Conservation (phyloP, 2,797 vertebrate genomes). For the Squalus acanthias region DNA sequence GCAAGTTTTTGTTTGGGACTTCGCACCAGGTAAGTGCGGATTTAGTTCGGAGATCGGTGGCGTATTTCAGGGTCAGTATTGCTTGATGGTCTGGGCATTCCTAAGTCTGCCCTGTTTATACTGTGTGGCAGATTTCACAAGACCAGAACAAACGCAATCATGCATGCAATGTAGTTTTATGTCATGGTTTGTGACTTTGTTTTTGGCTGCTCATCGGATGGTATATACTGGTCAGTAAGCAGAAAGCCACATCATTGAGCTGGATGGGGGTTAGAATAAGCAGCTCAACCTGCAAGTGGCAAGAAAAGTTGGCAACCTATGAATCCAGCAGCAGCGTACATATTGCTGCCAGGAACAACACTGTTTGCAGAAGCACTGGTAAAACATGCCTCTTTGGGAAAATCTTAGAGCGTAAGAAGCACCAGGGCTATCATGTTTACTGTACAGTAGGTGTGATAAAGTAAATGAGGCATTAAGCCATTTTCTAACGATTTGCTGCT, state of each 20-base stretch:
- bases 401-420: background rate
- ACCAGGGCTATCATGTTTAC: background rate
- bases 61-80: background rate
- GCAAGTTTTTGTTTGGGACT: no score
- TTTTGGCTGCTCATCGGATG: background rate
- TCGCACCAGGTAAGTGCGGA: no score
- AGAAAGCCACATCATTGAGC: background rate
- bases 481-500: background rate
- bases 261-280: background rate
- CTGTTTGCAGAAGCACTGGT: background rate
- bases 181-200: background rate
- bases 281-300: background rate
- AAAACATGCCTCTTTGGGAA: background rate
- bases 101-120: background rate
- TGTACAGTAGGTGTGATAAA: background rate
- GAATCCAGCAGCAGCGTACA: background rate
- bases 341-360: background rate
- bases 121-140: background rate
- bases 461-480: background rate
- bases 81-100: background rate
- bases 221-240: background rate
- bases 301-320: background rate
- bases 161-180: background rate
- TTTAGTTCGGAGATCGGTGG: no score
- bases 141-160: background rate